Percentiles rank a stretch among this genome's conserved stretches.
phyloP scores from a whole-genome alignment of 1,140 invertebrate genomes.

The Atta cephalotes region DNA sequence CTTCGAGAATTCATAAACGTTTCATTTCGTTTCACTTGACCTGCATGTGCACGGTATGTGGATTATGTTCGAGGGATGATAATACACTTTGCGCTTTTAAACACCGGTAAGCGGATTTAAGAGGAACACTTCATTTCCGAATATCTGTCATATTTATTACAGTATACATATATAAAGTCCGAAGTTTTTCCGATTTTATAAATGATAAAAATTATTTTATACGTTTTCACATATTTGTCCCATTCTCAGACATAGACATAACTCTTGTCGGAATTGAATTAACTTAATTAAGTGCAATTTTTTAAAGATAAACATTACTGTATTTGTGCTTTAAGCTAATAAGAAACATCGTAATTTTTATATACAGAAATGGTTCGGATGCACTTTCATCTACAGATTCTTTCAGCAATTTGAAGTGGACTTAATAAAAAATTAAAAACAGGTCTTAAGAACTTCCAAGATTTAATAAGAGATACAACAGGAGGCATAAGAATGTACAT shows the following conservation, averaged over 20 bases:
- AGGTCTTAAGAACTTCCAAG: constrained; percentile 39
- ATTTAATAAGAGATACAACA: constrained; percentile 52
- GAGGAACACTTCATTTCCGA: constrained; percentile 28
- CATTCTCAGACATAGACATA: background rate
- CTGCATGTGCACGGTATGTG: background rate
- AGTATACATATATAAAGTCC: background rate
- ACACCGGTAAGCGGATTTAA: constrained; percentile 14
- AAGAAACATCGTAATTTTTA: constrained; percentile 22
- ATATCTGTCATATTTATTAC: constrained; percentile 33
- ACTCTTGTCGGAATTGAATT: background rate
- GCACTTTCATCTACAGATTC: constrained; percentile 11
- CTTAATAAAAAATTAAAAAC: constrained; percentile 46
- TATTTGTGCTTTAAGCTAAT: background rate
- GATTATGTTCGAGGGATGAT: constrained; percentile 26
- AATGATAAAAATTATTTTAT: constrained; percentile 16
- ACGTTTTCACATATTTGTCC: background rate
- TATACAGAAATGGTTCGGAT: background rate
- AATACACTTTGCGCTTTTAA: constrained; percentile 46
- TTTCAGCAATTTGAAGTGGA: background rate
- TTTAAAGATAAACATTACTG: background rate
- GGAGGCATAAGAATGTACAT: constrained; percentile 48
- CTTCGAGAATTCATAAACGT: constrained; percentile 50
- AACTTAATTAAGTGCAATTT: constrained; percentile 16
- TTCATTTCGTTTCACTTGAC: constrained; percentile 33
- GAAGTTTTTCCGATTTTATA: background rate